These are phyloP conservation scores for Siniperca obscura DNA, from an alignment of 2,797 vertebrate genomes.

Conservation along the genomic window DNA sequence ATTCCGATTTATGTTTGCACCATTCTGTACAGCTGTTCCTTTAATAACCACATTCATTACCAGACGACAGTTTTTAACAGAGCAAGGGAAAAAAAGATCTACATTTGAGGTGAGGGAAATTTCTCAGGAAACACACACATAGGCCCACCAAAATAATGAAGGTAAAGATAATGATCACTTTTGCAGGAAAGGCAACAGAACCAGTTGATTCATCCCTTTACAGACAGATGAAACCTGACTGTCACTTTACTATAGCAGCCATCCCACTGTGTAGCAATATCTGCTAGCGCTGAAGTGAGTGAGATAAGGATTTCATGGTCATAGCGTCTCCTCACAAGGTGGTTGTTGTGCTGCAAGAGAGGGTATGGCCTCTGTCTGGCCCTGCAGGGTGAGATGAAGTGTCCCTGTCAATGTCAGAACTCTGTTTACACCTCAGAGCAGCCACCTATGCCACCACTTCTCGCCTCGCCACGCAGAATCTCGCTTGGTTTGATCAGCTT, in stretches of 20 bases:
- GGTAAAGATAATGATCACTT: slow-evolving; percentile 71
- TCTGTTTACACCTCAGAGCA: slow-evolving; percentile 76
- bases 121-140: slow-evolving; percentile 46
- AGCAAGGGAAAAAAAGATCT: slow-evolving; percentile 47
- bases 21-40: slow-evolving; percentile 77
- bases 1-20: slow-evolving; percentile 73
- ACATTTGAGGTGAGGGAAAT: slow-evolving; percentile 59
- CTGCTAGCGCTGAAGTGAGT: slow-evolving; percentile 51
- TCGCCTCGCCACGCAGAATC: slow-evolving; percentile 69
- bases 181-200: slow-evolving; percentile 63
- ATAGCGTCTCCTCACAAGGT: slow-evolving; percentile 62
- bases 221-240: slow-evolving; percentile 52
- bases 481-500: slow-evolving; percentile 79
- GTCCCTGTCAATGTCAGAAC: slow-evolving; percentile 77
- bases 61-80: slow-evolving; percentile 78
- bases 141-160: slow-evolving; percentile 66
- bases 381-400: slow-evolving; percentile 62
- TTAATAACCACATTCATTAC: slow-evolving; percentile 84
- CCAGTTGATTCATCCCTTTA: slow-evolving; percentile 52
- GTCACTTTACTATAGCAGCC: slow-evolving; percentile 49
- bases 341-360: slow-evolving; percentile 36
- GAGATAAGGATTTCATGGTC: slow-evolving; percentile 76
- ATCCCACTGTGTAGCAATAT: slow-evolving; percentile 50
- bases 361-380: slow-evolving; percentile 45
- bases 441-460: slow-evolving; percentile 68